Evolutionary conservation across 2,113 vertebrate species (phyloP), one percentile per base, ranked within the genome.

Genomic region (Phocoena phocoena): DNA sequence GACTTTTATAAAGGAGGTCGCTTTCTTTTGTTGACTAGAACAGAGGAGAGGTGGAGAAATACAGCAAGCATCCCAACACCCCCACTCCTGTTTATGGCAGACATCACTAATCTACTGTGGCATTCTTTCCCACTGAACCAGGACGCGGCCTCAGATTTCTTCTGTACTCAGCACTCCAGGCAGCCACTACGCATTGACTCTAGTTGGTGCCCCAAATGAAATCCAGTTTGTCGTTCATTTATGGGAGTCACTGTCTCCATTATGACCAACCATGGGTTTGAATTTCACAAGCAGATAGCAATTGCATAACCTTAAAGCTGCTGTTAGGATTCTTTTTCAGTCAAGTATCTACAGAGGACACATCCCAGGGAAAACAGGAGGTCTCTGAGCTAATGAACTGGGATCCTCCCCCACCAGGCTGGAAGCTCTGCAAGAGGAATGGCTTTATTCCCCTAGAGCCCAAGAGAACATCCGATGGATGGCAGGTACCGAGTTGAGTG

Each of bases 251-350:
- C 80, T 8, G 6, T 20, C 77, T 89, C 33, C 77, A 73, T 71
- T 47, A 65, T 86, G 21, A 86, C 36, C 50, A 81, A 88, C 15
- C 67, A 68, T 0, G 9, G 70, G 50, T 73, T 87, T 91, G 92
- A 70, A 87, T 97, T 89, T 91, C 97, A 96, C 73, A 93, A 95
- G 93, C 8, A 63, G 67, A 80, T 20, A 21, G 36, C 63, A 85
- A 55, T 65, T 93, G 47, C 58, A 80, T 68, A 85, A 88, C 80
- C 74, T 90, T 76, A 28, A 94, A 95, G 36, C 81, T 96, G 90
- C 81, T 96, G 88, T 47, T 4, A 1, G 67, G n/a, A 67, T 94
- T 93, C 53, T 86, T 88, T 70, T 62, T 65, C 77, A 95, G 93
- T 55, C 88, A 91, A 82, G 76, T 63, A 47, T 79, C 76, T 62